A percentile compares a stretch with the other conserved stretches of the same genome.
phyloP scores from a whole-genome alignment of 2,888 invertebrate species.

The Drosophila atripex region DNA sequence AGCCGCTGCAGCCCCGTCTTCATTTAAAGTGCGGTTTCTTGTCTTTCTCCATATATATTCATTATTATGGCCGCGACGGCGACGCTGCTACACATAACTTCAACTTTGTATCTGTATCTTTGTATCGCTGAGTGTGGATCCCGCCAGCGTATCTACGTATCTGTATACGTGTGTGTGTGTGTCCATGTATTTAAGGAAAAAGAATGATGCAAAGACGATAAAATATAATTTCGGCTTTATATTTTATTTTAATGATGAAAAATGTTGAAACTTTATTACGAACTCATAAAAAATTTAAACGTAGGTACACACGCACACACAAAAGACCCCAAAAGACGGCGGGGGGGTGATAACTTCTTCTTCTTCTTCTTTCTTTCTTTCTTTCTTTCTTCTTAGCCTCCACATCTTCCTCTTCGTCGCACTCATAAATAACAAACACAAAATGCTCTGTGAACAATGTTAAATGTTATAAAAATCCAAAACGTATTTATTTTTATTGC shows the following conservation, averaged over 20 bases:
- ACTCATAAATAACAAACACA: conserved; percentile 70
- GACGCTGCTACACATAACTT: conserved; percentile 75
- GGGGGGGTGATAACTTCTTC: conserved; percentile 32
- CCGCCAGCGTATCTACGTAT: not conserved
- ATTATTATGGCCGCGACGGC: conserved; percentile 71
- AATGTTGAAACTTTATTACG: conserved; percentile 83
- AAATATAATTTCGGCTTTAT: conserved; percentile 82
- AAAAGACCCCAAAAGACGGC: conserved; percentile 34
- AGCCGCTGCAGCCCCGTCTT: conserved; percentile 58
- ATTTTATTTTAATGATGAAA: conserved; percentile 83
- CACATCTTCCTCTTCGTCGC: conserved; percentile 46
- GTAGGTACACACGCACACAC: conserved; percentile 56
- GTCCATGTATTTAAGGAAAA: conserved; percentile 75
- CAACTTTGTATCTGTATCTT: conserved; percentile 78
- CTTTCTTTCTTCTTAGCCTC: not conserved
- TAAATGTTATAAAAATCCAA: conserved; percentile 67
- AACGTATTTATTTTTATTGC: conserved; percentile 77
- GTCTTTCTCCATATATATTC: conserved; percentile 78
- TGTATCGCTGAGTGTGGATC: conserved; percentile 46
- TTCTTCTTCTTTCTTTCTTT: conserved; percentile 35
- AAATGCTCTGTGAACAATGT: conserved; percentile 64
- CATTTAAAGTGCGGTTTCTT: conserved; percentile 79
- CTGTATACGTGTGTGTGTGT: conserved; percentile 32
- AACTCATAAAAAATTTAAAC: conserved; percentile 79
- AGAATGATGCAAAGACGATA: conserved; percentile 81